phyloP scores from a whole-genome alignment of 2,888 invertebrate species.

The Chloroclysta siterata region DNA sequence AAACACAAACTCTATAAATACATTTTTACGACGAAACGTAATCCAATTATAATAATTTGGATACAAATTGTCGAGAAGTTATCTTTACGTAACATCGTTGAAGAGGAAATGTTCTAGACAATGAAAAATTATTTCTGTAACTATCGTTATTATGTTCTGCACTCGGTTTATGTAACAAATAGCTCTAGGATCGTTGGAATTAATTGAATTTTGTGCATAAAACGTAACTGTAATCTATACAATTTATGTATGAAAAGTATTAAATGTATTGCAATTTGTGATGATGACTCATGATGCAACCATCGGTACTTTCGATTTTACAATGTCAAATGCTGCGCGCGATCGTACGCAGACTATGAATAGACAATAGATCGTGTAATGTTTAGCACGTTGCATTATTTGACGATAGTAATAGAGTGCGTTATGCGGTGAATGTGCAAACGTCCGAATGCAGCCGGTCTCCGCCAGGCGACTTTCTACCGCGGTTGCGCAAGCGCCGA shows the following conservation, averaged over 20 bases:
- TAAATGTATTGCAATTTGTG: slow-evolving; percentile 10
- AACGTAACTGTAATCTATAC: not conserved
- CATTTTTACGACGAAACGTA: slow-evolving; percentile 21
- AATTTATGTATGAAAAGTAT: not conserved
- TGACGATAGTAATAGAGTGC: slow-evolving; percentile 67
- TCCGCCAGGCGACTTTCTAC: slow-evolving; percentile 78
- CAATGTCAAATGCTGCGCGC: slow-evolving; percentile 42
- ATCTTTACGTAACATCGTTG: slow-evolving; percentile 62
- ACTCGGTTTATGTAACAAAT: slow-evolving; percentile 61
- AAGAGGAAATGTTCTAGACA: slow-evolving; percentile 81
- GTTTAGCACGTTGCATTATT: slow-evolving; percentile 57
- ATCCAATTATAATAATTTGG: slow-evolving; percentile 27
- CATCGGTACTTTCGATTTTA: slow-evolving; percentile 29
- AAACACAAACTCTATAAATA: not conserved
- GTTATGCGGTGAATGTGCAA: slow-evolving; percentile 68
- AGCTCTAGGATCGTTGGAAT: slow-evolving; percentile 36
- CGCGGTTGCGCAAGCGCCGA: slow-evolving; percentile 75
- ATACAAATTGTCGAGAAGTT: slow-evolving; percentile 24
- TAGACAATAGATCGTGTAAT: slow-evolving; percentile 55
- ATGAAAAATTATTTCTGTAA: slow-evolving; percentile 75
- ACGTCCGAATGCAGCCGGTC: slow-evolving; percentile 75
- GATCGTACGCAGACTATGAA: slow-evolving; percentile 37
- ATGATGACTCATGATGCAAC: slow-evolving; percentile 18
- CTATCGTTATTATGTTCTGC: slow-evolving; percentile 56
- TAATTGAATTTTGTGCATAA: slow-evolving; percentile 11